Conservation (phyloP, 2,888 invertebrate genomes). For the Drosophila parthenogenetica region DNA sequence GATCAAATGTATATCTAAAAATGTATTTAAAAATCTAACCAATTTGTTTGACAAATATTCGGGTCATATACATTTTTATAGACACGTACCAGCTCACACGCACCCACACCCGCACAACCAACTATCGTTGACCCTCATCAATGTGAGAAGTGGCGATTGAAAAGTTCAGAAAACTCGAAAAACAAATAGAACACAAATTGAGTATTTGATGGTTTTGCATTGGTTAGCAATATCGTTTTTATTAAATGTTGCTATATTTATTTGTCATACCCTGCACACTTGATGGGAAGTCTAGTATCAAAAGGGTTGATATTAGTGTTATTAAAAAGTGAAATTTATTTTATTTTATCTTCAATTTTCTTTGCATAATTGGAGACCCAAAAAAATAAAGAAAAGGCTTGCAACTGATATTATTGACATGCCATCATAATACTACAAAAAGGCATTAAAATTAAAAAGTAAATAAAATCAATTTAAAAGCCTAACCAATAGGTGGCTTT, state of each 20-base stretch:
- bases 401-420: constrained; percentile 41
- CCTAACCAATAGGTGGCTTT: constrained; percentile 29
- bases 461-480: constrained; percentile 59
- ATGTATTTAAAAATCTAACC: constrained; percentile 34
- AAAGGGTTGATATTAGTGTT: no score
- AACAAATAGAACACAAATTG: constrained; percentile 16
- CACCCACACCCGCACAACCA: not conserved
- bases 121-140: constrained; percentile 53
- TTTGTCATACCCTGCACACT: not conserved
- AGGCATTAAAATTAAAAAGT: constrained; percentile 37
- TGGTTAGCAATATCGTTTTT: constrained; percentile 32
- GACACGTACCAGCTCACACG: not conserved
- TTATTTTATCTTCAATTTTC: no score
- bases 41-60: constrained; percentile 60
- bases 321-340: no score
- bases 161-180: constrained; percentile 19
- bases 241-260: constrained; percentile 23
- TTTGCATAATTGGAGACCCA: no score
- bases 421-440: constrained; percentile 12
- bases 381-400: constrained; percentile 18
- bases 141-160: constrained; percentile 34
- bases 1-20: constrained; percentile 15
- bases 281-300: no score
- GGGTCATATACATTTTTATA: constrained; percentile 28
- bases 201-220: constrained; percentile 46